phyloP scores from a whole-genome alignment of 35 echinoderm and acorn worm species.

The Acanthaster planci region DNA sequence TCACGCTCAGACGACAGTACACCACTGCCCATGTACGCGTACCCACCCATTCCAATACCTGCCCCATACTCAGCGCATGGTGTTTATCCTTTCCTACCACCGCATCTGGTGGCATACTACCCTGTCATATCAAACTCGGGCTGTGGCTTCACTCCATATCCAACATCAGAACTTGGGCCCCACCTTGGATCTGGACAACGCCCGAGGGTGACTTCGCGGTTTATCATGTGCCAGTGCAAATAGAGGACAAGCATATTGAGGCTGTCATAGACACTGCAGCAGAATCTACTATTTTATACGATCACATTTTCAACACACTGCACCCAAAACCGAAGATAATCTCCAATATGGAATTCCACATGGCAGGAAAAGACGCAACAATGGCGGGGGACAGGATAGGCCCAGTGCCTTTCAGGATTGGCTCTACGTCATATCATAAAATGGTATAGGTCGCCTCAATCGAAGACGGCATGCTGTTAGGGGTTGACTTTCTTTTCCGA shows the following conservation, averaged over 20 bases:
- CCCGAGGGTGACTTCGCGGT: background rate
- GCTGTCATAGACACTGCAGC: constrained; percentile 40
- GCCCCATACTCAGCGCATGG: background rate
- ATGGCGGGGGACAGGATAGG: background rate
- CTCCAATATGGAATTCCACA: constrained; percentile 1
- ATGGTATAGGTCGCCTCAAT: constrained; percentile 23
- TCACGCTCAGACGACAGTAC: background rate
- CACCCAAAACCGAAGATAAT: background rate
- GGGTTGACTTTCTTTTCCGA: constrained; percentile 27
- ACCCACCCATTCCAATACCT: background rate
- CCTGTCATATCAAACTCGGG: background rate
- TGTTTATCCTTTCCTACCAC: background rate
- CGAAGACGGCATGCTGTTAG: constrained; percentile 41
- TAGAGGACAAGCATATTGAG: background rate
- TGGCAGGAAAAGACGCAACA: constrained; percentile 8
- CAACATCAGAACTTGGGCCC: background rate
- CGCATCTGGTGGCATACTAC: background rate
- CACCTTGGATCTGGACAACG: background rate
- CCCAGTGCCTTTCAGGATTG: background rate
- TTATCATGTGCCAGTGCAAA: background rate
- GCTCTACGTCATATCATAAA: too few relatives aligned
- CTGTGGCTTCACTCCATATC: background rate
- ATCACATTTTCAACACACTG: background rate
- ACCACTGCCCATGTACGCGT: background rate
- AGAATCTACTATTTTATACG: constrained; percentile 32